phyloP scores from a whole-genome alignment of 64 coral and sea anemone species.

The Dendronephthya gigantea region DNA sequence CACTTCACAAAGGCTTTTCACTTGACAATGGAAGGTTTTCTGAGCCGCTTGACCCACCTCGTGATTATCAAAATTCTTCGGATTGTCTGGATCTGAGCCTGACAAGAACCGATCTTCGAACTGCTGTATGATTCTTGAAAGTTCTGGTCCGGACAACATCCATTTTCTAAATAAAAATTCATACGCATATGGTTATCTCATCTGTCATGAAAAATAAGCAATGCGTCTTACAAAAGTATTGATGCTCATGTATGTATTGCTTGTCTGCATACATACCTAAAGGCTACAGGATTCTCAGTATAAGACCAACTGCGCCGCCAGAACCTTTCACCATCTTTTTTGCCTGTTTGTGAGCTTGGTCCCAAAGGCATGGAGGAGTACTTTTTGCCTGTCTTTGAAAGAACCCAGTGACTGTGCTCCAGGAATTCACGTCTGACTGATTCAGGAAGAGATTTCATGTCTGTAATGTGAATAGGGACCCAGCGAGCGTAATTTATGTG shows the following conservation, averaged over 20 bases:
- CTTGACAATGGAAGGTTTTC: constrained; percentile 42
- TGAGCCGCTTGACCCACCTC: constrained; percentile 31
- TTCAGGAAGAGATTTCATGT: constrained; percentile 40
- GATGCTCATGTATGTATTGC: background rate
- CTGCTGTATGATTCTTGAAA: constrained; percentile 7
- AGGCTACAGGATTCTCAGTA: constrained; percentile 48
- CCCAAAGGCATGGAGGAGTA: constrained; percentile 48
- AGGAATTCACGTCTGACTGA: constrained; percentile 26
- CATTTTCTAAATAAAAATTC: constrained; percentile 42
- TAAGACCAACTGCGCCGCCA: constrained; percentile 46
- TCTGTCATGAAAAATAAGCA: too few species aligned
- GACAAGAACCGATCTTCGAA: too few species aligned
- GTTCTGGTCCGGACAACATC: constrained; percentile 56
- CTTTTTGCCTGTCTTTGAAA: constrained; percentile 27
- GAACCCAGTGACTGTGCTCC: constrained; percentile 31
- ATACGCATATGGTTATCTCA: too few species aligned
- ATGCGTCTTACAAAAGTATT: background rate
- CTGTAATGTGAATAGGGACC: too few species aligned
- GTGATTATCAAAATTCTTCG: constrained; percentile 11
- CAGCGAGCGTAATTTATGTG: too few species aligned
- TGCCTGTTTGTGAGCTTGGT: constrained; percentile 50
- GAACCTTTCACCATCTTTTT: constrained; percentile 38
- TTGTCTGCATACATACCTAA: constrained; percentile 17
- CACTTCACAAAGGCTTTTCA: constrained; percentile 36
- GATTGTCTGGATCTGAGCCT: constrained; percentile 25